Evolutionary conservation across 2,797 vertebrate species (phyloP).

Genomic region (Lindbergichthys nudifrons): DNA sequence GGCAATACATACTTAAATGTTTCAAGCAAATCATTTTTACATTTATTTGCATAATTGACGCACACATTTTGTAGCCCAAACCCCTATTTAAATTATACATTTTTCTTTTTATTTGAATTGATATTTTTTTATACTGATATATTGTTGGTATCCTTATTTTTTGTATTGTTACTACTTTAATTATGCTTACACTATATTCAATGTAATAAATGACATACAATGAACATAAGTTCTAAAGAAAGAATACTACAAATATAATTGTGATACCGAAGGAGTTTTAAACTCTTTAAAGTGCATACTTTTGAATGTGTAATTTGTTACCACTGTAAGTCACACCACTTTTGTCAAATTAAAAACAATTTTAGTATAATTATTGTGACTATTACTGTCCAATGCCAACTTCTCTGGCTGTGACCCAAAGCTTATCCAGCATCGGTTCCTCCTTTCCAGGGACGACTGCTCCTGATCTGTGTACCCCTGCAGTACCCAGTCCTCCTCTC

Average conservation of each 20-base stretch:
- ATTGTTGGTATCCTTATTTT: background rate
- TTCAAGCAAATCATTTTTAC: constrained; percentile 7
- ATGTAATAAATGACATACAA: background rate
- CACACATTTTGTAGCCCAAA: background rate
- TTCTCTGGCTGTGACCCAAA: constrained; percentile 35
- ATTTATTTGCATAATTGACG: constrained; percentile 22
- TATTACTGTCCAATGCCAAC: background rate
- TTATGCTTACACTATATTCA: background rate
- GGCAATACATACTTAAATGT: constrained; percentile 48
- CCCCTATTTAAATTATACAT: constrained; percentile 8
- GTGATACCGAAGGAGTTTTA: background rate
- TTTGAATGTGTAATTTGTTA: background rate
- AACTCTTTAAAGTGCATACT: constrained; percentile 1
- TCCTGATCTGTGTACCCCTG: constrained; percentile 62
- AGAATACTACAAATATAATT: constrained; percentile 9
- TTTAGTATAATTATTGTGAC: background rate
- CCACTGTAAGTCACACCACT: background rate
- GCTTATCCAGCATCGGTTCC: constrained; percentile 47
- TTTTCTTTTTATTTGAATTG: constrained; percentile 3
- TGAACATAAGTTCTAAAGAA: background rate
- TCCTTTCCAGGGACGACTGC: constrained; percentile 68
- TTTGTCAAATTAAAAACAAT: background rate
- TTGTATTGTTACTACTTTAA: background rate
- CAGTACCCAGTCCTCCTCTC: constrained; percentile 63
- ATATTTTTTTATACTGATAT: background rate